Evolutionary conservation across 2,888 invertebrate species (phyloP).

Genomic region (Dicranocentrus wangi): DNA sequence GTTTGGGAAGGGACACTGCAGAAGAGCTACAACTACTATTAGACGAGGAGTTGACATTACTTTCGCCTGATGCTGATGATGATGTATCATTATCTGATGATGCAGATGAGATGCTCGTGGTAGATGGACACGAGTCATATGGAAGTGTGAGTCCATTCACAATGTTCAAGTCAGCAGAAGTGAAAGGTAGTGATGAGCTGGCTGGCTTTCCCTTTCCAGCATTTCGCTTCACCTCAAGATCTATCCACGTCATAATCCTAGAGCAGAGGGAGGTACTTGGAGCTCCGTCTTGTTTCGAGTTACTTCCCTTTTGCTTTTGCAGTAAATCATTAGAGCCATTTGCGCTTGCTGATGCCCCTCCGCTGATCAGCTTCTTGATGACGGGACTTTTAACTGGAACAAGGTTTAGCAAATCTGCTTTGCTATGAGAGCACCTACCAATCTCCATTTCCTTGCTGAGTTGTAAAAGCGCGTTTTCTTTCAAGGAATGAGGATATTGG

Average conservation of each 20-base stretch:
- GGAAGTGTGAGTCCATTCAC: constrained; percentile 30
- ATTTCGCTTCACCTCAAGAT: constrained; percentile 69
- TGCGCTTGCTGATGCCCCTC: not conserved
- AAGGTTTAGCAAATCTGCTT: constrained; percentile 41
- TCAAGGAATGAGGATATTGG: constrained; percentile 15
- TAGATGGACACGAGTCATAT: not conserved
- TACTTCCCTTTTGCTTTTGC: not conserved
- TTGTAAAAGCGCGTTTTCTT: constrained; percentile 7
- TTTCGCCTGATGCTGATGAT: constrained; percentile 21
- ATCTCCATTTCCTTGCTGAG: constrained; percentile 17
- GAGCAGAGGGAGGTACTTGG: constrained; percentile 61
- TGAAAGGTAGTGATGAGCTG: constrained; percentile 20
- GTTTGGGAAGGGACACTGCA: constrained; percentile 49
- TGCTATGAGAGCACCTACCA: constrained; percentile 19
- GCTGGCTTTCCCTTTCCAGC: constrained; percentile 20
- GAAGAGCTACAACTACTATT: constrained; percentile 19
- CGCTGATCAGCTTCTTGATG: constrained; percentile 57
- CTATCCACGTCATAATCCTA: constrained; percentile 71
- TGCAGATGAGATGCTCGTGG: not conserved
- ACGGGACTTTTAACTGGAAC: constrained; percentile 63
- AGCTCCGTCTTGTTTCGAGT: not conserved
- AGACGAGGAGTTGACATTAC: constrained; percentile 6
- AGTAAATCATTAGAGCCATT: not conserved
- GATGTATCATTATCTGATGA: constrained; percentile 9
- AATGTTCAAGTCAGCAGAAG: constrained; percentile 38